Evolutionary conservation across 1,140 invertebrate species (phyloP), one percentile per base, ranked within the genome.

Genomic region (Zaprionus camerounensis): DNA sequence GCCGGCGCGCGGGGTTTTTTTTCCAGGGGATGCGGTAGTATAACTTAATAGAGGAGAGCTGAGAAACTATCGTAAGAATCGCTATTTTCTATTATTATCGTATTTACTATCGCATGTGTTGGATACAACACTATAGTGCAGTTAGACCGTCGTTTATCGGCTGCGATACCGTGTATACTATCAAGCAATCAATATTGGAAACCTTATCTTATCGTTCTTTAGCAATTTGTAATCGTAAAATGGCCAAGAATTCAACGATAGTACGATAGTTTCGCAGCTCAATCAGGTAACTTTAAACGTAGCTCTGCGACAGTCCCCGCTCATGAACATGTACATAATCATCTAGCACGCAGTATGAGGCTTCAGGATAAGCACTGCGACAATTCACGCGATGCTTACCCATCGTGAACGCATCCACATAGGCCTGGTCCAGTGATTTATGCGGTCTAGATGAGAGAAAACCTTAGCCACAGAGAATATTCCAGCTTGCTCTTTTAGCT

Each of bases 241-340:
- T 41, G 2, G 38, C 38, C 0, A n/a, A 34, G 31, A 11, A 3
- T 34, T 34, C 3, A 3, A 34, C 36, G 36, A 38, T 38, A 38
- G 36, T 5, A 13, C 36, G 41, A 22, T 51, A 24, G 46, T 24
- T 51, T 24, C 11, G 0, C 46, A 51, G 12, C 46, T 51, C 20
- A 6, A 31, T 31, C 53, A 15, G 3, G 20, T 34, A 53, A 24
- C 20, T 36, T 64, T 56, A 67, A 34, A 79, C 9, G 53, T 63
- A 87, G 44, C 83, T 86, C 53, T 87, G 83, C 53, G 51, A 64
- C n/a, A 70, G 36, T 17, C 83, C 76, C 0, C 73, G 80, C 17
- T 81, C 78, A 46, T 81, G 68, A 1, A 91, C 78, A 46, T 91
- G 82, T n/a, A 91, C 28, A 46, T 81, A 91, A 28, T 81, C 55